Base-by-base conservation (phyloP, 2,797 vertebrate species). In the Cynopterus sphinx region DNA sequence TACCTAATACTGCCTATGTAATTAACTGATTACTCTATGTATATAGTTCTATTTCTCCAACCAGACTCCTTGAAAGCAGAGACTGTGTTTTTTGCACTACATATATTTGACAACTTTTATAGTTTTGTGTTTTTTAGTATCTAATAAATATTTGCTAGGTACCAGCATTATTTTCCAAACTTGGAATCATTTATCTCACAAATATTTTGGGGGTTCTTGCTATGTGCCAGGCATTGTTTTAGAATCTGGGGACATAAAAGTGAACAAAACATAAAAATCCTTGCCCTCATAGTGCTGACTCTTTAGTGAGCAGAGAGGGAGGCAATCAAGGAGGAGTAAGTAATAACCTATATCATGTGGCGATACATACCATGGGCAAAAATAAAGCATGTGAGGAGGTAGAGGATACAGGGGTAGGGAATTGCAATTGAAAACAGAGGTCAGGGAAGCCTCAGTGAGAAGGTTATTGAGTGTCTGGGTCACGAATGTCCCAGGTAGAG, bases 1-100 rank as follows among this genome's bases (percentile, higher is more conserved):
- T 84, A 93, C 28, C 26, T 51, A 79, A 74, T 84, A 85, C 55
- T 84, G 53, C 31, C 53, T 89, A 5, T 41, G 1, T 91, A 91
- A 77, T 91, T 87, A 74, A 84, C 21, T 94, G 74, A 94, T 91
- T 79, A 71, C 13, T 65, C 22, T 43, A 26, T 43, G 2, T 75
- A 43, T 46, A n/a, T 93, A 94, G 22, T 77, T 65, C 26, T n/a
- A 0, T 71, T 96, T 96, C 24, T 91, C 17, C 33, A 79, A 7
- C n/a, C 63, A 88, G 26, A 31, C 63, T 89, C 74, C 43, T 75
- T 89, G 63, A 94, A 88, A 86, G 63, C 43, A 93, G 81, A 92
- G 61, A 68, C 31, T 2, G 21, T 82, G 11, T 70, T 90, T 93
- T 83, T 55, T 59, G 7, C 1, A 41, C 17, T 61, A 0, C 49